Conservation (phyloP, 1,140 invertebrate genomes). For the Lamellibrachia luymesi region DNA sequence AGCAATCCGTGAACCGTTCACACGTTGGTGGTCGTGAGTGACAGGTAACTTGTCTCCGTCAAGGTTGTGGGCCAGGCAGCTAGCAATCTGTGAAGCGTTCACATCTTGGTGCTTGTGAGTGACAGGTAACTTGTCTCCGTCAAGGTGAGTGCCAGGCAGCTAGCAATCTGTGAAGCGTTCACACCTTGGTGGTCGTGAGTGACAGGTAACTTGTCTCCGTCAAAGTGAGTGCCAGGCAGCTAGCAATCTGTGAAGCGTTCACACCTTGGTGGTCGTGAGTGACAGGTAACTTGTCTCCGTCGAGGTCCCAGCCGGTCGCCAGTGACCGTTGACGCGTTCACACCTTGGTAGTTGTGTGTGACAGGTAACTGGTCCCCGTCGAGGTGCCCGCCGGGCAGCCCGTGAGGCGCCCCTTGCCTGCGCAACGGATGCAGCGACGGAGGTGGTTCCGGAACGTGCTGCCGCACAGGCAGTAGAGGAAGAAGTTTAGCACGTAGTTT, state of each 20-base stretch:
- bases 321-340: too few species aligned
- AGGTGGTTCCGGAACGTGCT: conserved; percentile 18
- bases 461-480: conserved; percentile 26
- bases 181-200: background rate
- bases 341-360: background rate
- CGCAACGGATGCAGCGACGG: background rate
- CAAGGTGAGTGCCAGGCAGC: too few species aligned
- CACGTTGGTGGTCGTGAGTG: background rate
- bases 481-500: conserved; percentile 26
- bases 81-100: background rate
- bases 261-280: background rate
- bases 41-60: background rate
- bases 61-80: too few species aligned
- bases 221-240: too few species aligned
- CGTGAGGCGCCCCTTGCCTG: background rate
- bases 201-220: background rate
- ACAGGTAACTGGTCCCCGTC: background rate
- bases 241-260: background rate
- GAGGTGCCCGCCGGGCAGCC: background rate
- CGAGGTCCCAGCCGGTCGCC: too few species aligned
- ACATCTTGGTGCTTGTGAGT: background rate
- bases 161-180: background rate
- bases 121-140: background rate
- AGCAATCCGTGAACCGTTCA: background rate
- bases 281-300: background rate